A percentile compares a stretch with the other conserved stretches of the same genome.
These are phyloP conservation scores for Cuculus canorus DNA, from an alignment of 2,797 vertebrate genomes.

Conservation along the genomic window DNA sequence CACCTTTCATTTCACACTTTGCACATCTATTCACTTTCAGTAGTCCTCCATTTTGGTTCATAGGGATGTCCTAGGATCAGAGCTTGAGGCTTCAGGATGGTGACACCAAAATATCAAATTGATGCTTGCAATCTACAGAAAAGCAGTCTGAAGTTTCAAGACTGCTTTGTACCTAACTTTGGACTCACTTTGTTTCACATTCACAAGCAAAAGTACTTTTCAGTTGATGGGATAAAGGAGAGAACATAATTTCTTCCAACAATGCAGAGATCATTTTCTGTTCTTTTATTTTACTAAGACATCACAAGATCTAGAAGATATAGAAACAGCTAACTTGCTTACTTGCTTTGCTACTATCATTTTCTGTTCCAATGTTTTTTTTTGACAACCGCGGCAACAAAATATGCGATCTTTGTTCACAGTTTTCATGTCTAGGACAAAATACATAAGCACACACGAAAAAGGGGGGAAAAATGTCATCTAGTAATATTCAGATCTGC, in stretches of 20 bases:
- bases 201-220: neutral
- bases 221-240: neutral
- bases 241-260: neutral
- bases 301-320: neutral
- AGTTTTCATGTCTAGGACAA: neutral
- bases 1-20: accelerated
- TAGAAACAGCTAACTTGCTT: neutral
- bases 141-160: neutral
- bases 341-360: neutral
- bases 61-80: neutral
- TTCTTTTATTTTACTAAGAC: neutral
- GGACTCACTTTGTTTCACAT: neutral
- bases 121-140: neutral
- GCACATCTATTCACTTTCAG: neutral
- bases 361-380: neutral
- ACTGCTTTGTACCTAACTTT: neutral
- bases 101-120: neutral
- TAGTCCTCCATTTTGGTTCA: neutral
- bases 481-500: neutral
- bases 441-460: neutral
- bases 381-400: neutral
- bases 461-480: neutral
- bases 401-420: accelerated
- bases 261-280: accelerated
- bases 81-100: neutral